phyloP scores from a whole-genome alignment of 2,797 vertebrate species.

The Poecilia velifera region DNA sequence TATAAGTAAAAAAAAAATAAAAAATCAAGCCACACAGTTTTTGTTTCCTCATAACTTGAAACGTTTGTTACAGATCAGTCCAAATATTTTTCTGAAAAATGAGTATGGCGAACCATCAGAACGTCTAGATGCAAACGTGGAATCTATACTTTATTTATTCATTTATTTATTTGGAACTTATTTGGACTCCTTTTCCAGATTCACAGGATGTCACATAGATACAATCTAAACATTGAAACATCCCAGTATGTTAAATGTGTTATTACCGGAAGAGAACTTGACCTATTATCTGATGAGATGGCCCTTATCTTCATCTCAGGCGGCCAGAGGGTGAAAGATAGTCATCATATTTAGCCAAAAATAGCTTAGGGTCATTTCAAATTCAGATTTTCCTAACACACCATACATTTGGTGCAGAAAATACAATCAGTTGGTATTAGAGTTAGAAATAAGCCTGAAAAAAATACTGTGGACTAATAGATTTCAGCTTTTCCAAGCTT shows the following conservation, averaged over 20 bases:
- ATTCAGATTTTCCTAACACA: background rate
- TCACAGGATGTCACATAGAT: background rate
- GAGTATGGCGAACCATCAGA: too few relatives aligned
- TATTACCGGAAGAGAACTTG: background rate
- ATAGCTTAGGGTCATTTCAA: background rate
- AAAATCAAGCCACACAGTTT: too few relatives aligned
- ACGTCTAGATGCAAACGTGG: background rate
- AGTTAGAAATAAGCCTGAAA: background rate
- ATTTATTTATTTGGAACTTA: background rate
- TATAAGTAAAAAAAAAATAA: background rate
- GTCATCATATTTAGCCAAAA: background rate
- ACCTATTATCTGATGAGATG: background rate
- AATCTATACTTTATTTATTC: background rate
- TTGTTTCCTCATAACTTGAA: background rate
- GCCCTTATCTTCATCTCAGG: slow-evolving; percentile 9
- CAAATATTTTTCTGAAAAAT: background rate
- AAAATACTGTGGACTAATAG: background rate
- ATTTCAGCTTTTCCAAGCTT: background rate
- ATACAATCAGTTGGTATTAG: background rate
- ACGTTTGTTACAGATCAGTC: background rate
- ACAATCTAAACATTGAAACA: slow-evolving; percentile 4
- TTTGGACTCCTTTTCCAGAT: background rate
- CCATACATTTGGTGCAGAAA: background rate
- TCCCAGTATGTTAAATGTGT: slow-evolving; percentile 3
- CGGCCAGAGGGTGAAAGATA: background rate